Percentiles rank a stretch among this genome's conserved stretches.
These are phyloP conservation scores for Orthosia gracilis DNA, from an alignment of 2,888 invertebrate genomes.

Conservation along the genomic window DNA sequence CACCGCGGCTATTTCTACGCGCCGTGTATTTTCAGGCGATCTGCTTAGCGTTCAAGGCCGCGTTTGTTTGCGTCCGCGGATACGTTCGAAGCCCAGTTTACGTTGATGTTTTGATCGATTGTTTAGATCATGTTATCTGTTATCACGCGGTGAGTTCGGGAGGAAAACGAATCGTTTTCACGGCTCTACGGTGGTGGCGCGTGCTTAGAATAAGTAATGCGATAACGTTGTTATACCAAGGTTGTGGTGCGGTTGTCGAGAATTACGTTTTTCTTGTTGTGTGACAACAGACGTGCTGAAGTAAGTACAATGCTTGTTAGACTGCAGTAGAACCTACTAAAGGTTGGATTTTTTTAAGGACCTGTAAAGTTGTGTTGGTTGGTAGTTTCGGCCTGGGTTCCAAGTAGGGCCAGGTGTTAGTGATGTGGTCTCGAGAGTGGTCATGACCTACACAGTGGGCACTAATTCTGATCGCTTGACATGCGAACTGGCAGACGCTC, in stretches of 20 bases:
- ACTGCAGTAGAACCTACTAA: conserved; percentile 37
- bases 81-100: conserved; percentile 76
- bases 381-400: conserved; percentile 34
- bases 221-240: conserved; percentile 77
- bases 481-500: conserved; percentile 83
- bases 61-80: conserved; percentile 86
- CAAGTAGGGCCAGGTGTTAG: conserved; percentile 69
- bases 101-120: conserved; percentile 79
- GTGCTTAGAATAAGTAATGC: conserved; percentile 81
- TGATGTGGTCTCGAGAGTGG: conserved; percentile 73
- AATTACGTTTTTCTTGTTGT: conserved; percentile 62
- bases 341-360: conserved; percentile 47
- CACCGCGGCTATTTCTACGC: conserved; percentile 89
- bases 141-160: conserved; percentile 73
- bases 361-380: conserved; percentile 20
- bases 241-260: conserved; percentile 67
- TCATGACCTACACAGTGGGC: conserved; percentile 87
- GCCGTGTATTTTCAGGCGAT: conserved; percentile 88
- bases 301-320: conserved; percentile 61
- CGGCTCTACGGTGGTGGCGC: conserved; percentile 78
- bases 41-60: conserved; percentile 90
- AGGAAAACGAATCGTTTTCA: conserved; percentile 85
- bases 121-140: conserved; percentile 75
- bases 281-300: conserved; percentile 43
- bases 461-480: conserved; percentile 81